Evolutionary conservation across 2,113 vertebrate genomes (phyloP).

Genomic region (Chloroceryle aenea): DNA sequence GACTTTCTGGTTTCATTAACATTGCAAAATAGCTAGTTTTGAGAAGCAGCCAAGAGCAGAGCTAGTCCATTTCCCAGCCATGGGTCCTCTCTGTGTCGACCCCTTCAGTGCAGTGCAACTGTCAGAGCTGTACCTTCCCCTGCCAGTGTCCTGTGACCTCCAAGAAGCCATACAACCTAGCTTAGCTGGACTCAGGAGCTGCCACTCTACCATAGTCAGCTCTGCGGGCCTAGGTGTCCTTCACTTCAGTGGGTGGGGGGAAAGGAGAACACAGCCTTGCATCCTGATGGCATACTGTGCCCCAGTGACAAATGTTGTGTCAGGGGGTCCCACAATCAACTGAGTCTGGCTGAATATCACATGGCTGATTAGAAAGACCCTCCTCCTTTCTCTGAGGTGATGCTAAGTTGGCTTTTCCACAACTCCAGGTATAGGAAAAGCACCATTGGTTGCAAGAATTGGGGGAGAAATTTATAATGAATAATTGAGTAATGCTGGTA

Average conservation of each 20-base stretch:
- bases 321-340: neutral
- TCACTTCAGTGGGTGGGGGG: neutral
- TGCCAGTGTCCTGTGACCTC: neutral
- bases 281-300: neutral
- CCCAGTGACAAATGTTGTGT: fast-evolving
- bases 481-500: neutral
- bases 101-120: neutral
- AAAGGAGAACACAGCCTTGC: neutral
- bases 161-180: neutral
- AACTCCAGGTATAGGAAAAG: neutral
- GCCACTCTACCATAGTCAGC: neutral
- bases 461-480: neutral
- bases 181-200: neutral
- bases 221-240: neutral
- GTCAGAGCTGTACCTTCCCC: neutral
- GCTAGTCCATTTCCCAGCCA: neutral
- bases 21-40: neutral
- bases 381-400: neutral
- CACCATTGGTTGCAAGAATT: neutral
- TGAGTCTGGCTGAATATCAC: neutral
- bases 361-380: fast-evolving
- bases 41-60: neutral
- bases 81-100: neutral
- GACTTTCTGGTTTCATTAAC: neutral
- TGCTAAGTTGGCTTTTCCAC: neutral